Evolutionary conservation across 1,140 invertebrate species (phyloP).

Genomic region (Ladona fulva): DNA sequence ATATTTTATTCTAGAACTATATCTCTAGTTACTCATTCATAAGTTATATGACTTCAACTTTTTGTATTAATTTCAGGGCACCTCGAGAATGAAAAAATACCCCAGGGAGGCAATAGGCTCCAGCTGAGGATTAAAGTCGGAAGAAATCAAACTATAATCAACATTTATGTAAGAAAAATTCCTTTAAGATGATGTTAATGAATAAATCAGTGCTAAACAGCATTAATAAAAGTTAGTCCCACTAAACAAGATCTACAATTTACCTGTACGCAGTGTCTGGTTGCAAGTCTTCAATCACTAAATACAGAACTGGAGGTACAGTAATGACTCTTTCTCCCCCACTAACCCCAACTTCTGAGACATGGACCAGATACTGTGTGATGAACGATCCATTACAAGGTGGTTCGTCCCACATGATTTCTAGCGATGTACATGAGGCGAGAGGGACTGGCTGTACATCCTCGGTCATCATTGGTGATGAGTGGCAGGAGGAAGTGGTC

Average conservation of each 20-base stretch:
- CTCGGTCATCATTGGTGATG: constrained; percentile 40
- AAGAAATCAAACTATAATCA: too few relatives aligned
- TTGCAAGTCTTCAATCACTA: constrained; percentile 38
- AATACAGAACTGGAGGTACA: constrained; percentile 37
- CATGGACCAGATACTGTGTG: constrained; percentile 63
- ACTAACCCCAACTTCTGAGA: constrained; percentile 25
- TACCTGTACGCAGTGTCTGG: constrained; percentile 50
- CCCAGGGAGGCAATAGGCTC: too few relatives aligned
- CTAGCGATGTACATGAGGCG: constrained; percentile 41
- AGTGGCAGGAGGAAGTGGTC: constrained; percentile 45
- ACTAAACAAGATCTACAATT: constrained; percentile 18
- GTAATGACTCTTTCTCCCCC: constrained; percentile 48
- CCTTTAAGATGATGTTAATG: too few relatives aligned
- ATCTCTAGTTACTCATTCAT: too few relatives aligned
- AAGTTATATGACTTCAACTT: too few relatives aligned
- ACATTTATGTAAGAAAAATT: too few relatives aligned
- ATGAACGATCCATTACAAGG: constrained; percentile 60
- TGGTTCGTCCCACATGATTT: constrained; percentile 63
- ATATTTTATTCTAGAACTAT: too few relatives aligned
- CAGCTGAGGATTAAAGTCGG: too few relatives aligned
- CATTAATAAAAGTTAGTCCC: too few relatives aligned
- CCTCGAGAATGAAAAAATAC: too few relatives aligned
- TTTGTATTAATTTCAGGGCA: too few relatives aligned
- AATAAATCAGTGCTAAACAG: too few relatives aligned
- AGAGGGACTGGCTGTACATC: neutral